Base-by-base conservation (phyloP, 2,113 vertebrate species). In the Chionis minor region DNA sequence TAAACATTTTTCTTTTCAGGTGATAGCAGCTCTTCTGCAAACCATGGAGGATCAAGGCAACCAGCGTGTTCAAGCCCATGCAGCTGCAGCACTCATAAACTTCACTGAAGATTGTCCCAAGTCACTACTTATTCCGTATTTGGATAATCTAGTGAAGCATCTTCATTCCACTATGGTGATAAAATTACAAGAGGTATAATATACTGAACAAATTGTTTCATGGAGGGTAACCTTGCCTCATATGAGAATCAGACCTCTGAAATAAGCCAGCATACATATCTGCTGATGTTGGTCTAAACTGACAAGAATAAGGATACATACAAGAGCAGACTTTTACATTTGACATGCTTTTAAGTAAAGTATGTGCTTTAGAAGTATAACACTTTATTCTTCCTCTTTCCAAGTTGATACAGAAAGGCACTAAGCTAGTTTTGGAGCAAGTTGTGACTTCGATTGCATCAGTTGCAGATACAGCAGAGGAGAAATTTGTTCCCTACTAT, bases 41-140 rank as follows among this genome's bases (percentile, higher is more conserved):
- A 99, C 99, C 59, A 99, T 99, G 99, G 99, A 99, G 94, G 99
- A 99, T 97, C 99, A 99, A 97, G 98, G 98, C 62, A 99, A 99
- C 95, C 99, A 99, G 9, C 98, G 99, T 17, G 99, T 99, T 71
- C 99, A 99, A 97, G 99, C 99, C 26, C 99, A 99, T 4, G 99
- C 99, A 0, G 99, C 99, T 2, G 99, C 99, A 2, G 99, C 99
- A 2, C 99, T 99, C 83, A 99, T 99, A 63, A 99, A 99, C 96
- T 99, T 99, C 84, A 99, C 99, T 10, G 99, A 99, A 96, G 99
- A 99, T 97, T 99, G 99, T 93, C 99, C 99, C 92, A 99, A 99
- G 88, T 98, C 99, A 0, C 98, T 99, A 62, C 99, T 99, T 20
- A 97, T 99, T 94, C 99, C 99, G 0, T 99, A 99, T 89, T 97